phyloP scores from a whole-genome alignment of 1,140 invertebrate genomes.

The Orius insidiosus region DNA sequence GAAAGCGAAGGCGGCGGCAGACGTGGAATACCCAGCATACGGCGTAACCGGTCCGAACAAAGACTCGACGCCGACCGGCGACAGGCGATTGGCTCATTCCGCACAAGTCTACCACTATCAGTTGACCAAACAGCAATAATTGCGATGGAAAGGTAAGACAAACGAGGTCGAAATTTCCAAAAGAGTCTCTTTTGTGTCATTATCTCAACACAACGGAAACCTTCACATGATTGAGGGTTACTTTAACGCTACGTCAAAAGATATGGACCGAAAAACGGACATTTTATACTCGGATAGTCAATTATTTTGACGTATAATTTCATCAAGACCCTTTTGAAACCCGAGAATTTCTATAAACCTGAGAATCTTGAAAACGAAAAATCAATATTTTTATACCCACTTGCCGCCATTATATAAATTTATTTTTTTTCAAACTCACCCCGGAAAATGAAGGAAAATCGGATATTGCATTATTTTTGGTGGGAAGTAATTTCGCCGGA shows the following conservation, averaged over 20 bases:
- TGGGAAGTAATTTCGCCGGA: too few relatives aligned
- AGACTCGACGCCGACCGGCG: conserved; percentile 55
- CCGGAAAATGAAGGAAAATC: too few relatives aligned
- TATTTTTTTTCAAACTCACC: too few relatives aligned
- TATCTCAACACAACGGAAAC: background rate
- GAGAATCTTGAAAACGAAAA: too few relatives aligned
- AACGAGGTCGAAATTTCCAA: too few relatives aligned
- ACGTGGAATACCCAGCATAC: conserved; percentile 91
- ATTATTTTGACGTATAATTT: too few relatives aligned
- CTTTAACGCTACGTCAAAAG: background rate
- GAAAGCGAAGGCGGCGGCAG: conserved; percentile 73
- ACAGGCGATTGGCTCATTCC: conserved; percentile 83
- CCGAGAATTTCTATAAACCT: too few relatives aligned
- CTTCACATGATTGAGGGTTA: background rate
- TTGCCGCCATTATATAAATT: too few relatives aligned
- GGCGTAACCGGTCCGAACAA: conserved; percentile 85
- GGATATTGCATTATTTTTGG: too few relatives aligned
- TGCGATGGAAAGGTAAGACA: conserved; percentile 71
- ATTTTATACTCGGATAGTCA: background rate
- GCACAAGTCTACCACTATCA: conserved; percentile 99
- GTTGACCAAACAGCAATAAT: conserved; percentile 96
- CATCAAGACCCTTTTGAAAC: too few relatives aligned
- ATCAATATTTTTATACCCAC: too few relatives aligned
- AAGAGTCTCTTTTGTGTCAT: background rate
- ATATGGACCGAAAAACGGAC: background rate